Conservation (phyloP, 1,140 invertebrate genomes). For the Daktulosphaira vitifoliae region DNA sequence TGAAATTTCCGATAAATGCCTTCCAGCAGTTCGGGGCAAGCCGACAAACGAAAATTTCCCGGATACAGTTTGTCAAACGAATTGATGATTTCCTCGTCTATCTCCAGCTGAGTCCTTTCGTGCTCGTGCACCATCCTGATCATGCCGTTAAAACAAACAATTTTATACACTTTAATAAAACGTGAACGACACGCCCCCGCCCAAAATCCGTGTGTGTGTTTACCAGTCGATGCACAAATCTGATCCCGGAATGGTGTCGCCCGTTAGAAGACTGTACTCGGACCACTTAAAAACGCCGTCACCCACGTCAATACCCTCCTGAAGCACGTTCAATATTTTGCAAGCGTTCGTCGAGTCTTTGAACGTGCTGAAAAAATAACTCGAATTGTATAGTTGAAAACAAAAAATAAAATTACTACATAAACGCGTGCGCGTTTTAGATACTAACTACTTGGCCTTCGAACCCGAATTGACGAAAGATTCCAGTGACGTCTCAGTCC, state of each 20-base stretch:
- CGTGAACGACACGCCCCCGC: too few species aligned
- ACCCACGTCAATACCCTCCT: neutral
- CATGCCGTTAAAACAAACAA: neutral
- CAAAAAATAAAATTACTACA: too few species aligned
- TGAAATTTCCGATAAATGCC: neutral
- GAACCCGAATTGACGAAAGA: too few species aligned
- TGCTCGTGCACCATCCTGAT: conserved; percentile 10
- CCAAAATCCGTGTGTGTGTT: neutral
- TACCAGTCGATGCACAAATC: neutral
- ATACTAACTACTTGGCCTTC: too few species aligned
- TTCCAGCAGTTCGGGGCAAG: neutral
- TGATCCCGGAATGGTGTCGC: neutral
- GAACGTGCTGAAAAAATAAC: neutral
- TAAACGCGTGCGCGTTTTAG: too few species aligned
- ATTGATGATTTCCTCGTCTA: conserved; percentile 1
- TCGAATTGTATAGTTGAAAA: too few species aligned
- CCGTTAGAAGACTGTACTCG: neutral
- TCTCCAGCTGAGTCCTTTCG: conserved; percentile 8
- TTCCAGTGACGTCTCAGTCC: too few species aligned
- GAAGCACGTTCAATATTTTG: neutral
- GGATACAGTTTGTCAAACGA: conserved; percentile 11
- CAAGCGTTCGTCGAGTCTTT: neutral
- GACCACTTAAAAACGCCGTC: neutral
- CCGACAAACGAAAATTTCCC: neutral
- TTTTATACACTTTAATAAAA: neutral